phyloP scores from a whole-genome alignment of 2,113 vertebrate genomes.

The Mus pahari region DNA sequence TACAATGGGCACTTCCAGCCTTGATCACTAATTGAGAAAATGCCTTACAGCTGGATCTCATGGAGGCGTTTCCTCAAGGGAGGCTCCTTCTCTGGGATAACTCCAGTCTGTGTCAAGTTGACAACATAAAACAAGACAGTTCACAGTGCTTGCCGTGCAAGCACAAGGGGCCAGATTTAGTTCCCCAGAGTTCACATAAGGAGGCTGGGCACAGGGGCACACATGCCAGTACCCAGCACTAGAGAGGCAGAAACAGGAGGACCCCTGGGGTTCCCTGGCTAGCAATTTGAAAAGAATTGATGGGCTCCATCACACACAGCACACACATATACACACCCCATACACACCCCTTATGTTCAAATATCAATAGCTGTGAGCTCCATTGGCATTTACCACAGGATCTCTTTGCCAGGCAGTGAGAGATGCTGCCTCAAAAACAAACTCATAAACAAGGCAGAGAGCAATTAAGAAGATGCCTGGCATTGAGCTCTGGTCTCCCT shows the following conservation, averaged over 20 bases:
- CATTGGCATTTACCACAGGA: not conserved
- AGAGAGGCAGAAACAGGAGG: not conserved
- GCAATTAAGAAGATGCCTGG: not conserved
- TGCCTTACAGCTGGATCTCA: no score
- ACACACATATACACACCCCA: no score
- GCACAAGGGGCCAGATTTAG: no score
- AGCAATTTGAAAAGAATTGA: not conserved
- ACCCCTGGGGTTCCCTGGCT: not conserved
- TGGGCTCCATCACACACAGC: not conserved
- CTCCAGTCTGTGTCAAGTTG: no score
- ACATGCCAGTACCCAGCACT: not conserved
- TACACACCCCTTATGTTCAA: not conserved
- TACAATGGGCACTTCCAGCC: no score
- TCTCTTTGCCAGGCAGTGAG: not conserved
- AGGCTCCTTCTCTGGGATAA: no score
- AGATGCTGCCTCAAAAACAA: not conserved
- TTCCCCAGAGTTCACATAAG: not conserved
- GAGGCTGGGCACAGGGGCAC: not conserved
- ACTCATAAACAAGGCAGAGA: not conserved
- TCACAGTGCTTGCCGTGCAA: not conserved
- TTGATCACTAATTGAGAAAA: no score
- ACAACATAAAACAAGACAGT: no score
- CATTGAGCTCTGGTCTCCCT: not conserved
- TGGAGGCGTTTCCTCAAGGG: no score
- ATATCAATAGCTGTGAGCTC: not conserved